Percentiles rank a stretch among this genome's conserved stretches.
phyloP scores from a whole-genome alignment of 2,888 invertebrate genomes.

The Piscicola geometra region DNA sequence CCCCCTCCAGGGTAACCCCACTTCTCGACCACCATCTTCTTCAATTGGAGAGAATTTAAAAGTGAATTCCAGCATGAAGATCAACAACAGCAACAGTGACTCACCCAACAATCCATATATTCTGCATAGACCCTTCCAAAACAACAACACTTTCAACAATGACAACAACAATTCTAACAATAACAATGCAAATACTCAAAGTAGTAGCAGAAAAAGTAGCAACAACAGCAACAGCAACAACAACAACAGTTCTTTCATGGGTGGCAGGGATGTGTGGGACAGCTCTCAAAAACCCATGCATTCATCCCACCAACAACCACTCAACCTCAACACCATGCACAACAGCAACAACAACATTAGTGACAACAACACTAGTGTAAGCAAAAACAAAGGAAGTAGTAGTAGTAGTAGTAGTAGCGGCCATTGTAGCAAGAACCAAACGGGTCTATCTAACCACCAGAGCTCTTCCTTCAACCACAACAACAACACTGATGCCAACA shows the following conservation, averaged over 20 bases:
- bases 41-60: constrained; percentile 3
- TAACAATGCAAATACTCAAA: not conserved
- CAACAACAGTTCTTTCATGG: not conserved
- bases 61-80: not conserved
- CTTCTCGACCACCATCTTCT: not conserved
- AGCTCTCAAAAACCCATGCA: constrained; percentile 7
- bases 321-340: not conserved
- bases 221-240: not conserved
- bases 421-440: not conserved
- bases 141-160: not conserved
- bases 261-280: not conserved
- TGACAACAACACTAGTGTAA: not conserved
- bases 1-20: not conserved
- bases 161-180: no score
- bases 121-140: constrained; percentile 31
- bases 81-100: not conserved
- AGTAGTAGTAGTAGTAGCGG: not conserved
- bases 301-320: constrained; percentile 16
- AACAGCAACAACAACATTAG: no score
- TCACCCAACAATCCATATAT: constrained; percentile 14
- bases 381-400: not conserved
- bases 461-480: not conserved
- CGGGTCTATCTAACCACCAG: not conserved
- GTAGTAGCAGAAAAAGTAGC: no score
- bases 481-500: not conserved